A percentile compares a stretch with the other conserved stretches of the same genome.
These are phyloP conservation scores for Drosophila cardini DNA, from an alignment of 1,140 invertebrate genomes.

Conservation along the genomic window DNA sequence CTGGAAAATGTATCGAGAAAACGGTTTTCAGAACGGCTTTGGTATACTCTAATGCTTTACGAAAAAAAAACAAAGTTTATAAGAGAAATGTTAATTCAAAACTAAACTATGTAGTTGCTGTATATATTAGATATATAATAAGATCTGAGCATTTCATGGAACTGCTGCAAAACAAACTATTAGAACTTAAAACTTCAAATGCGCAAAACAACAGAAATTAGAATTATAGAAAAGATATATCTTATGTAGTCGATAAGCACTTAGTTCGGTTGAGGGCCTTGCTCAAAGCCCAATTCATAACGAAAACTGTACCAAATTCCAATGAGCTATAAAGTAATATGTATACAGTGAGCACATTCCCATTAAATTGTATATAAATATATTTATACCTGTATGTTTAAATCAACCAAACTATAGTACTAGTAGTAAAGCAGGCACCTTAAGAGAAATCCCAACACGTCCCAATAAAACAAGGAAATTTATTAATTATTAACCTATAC, in stretches of 20 bases:
- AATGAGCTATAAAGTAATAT: slow-evolving; percentile 61
- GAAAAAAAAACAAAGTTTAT: slow-evolving; percentile 55
- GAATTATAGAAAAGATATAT: slow-evolving; percentile 23
- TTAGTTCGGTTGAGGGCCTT: slow-evolving; percentile 53
- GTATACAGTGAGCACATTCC: slow-evolving; percentile 1
- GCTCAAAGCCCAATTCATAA: slow-evolving; percentile 46
- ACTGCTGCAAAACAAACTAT: slow-evolving; percentile 58
- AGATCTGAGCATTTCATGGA: slow-evolving; percentile 62
- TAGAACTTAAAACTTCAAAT: slow-evolving; percentile 51
- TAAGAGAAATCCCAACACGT: slow-evolving; percentile 39
- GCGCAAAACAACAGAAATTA: slow-evolving; percentile 69
- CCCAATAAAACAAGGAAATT: slow-evolving; percentile 49
- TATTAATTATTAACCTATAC: slow-evolving; percentile 49
- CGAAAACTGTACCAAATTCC: slow-evolving; percentile 70
- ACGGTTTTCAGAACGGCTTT: slow-evolving; percentile 81
- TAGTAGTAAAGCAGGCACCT: slow-evolving; percentile 25
- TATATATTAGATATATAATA: slow-evolving; percentile 37
- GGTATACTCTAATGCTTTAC: slow-evolving; percentile 85
- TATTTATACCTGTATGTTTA: slow-evolving; percentile 17
- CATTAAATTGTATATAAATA: slow-evolving; percentile 16
- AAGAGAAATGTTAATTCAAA: slow-evolving; percentile 29
- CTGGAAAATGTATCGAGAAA: slow-evolving; percentile 37
- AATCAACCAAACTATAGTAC: slow-evolving; percentile 12
- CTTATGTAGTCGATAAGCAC: slow-evolving; percentile 37
- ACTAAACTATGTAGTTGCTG: slow-evolving; percentile 58